Evolutionary conservation across 2,113 vertebrate genomes (phyloP).

Genomic region (Emydocephalus ijimae): DNA sequence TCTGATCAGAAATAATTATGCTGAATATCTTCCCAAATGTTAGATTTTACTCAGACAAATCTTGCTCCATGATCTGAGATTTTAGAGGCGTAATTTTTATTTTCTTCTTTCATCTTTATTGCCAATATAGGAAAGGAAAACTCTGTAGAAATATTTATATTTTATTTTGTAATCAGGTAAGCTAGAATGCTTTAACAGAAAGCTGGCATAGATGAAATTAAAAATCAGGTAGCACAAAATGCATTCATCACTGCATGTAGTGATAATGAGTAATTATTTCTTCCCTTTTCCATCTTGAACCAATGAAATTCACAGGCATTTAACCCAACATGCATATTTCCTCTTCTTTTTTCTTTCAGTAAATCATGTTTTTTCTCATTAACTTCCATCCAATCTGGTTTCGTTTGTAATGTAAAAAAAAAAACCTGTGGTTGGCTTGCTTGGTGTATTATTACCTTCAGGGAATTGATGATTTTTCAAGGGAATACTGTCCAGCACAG

Average conservation of each 20-base stretch:
- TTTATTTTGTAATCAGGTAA: background rate
- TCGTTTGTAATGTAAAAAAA: background rate
- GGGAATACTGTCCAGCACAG: background rate
- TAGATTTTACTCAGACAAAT: background rate
- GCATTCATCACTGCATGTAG: background rate
- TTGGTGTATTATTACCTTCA: background rate
- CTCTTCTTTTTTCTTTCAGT: background rate
- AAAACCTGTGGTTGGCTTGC: background rate
- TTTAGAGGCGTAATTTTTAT: background rate
- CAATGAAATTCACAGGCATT: background rate
- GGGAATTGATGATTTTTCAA: background rate
- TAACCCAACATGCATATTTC: background rate
- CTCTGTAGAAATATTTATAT: background rate
- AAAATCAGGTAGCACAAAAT: background rate
- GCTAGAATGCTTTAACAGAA: background rate
- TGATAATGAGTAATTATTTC: background rate
- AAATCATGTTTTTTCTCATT: background rate
- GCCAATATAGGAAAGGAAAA: background rate
- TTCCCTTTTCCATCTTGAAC: background rate
- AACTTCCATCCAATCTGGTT: background rate
- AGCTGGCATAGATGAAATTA: background rate
- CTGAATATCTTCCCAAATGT: background rate
- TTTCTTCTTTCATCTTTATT: background rate
- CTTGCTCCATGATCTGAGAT: background rate
- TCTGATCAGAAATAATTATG: background rate